Evolutionary conservation across 1,140 invertebrate genomes (phyloP).

Genomic region (Drosophila trapezifrons): DNA sequence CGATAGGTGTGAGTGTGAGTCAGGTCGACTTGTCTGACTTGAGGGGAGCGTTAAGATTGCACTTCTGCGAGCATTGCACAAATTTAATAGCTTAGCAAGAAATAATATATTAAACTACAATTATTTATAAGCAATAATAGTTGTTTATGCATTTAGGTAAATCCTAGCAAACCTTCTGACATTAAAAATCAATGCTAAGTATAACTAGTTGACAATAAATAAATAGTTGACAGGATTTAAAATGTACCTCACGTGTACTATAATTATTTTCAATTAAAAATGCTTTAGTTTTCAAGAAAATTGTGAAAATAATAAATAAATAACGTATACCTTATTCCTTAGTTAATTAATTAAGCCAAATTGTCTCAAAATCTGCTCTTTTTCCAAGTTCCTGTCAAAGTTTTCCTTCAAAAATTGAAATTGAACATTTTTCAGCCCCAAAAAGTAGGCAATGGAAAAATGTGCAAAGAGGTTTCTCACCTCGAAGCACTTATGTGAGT

Average conservation of each 20-base stretch:
- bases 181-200: too few species aligned
- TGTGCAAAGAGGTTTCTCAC: not conserved
- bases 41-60: conserved; percentile 23
- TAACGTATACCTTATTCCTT: not conserved
- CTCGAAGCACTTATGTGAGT: conserved; percentile 1
- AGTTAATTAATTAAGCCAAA: too few species aligned
- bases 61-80: conserved; percentile 28
- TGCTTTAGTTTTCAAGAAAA: too few species aligned
- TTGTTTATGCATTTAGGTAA: not conserved
- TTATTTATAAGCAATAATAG: too few species aligned
- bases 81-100: conserved; percentile 3
- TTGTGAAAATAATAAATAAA: too few species aligned
- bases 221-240: too few species aligned
- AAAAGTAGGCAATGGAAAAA: conserved; percentile 1
- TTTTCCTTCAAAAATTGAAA: not conserved
- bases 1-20: not conserved
- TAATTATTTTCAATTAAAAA: too few species aligned
- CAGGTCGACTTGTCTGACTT: too few species aligned
- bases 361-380: not conserved
- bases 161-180: not conserved
- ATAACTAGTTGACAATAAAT: too few species aligned
- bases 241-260: too few species aligned
- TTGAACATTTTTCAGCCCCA: not conserved
- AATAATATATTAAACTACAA: too few species aligned
- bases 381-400: not conserved